Evolutionary conservation across 1,140 invertebrate species (phyloP), one percentile per base, ranked within the genome.

Genomic region (Pararge aegeria): DNA sequence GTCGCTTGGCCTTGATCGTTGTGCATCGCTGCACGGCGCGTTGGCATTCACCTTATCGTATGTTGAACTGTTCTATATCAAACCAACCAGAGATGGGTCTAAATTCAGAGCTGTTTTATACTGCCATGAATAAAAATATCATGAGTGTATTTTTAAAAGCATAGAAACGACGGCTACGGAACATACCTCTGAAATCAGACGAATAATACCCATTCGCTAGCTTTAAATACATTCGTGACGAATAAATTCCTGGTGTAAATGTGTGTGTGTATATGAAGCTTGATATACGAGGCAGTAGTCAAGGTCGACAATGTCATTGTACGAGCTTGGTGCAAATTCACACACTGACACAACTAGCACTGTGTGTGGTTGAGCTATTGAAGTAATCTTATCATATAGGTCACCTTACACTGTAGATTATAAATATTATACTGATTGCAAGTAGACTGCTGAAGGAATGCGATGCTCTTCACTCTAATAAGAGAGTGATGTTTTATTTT

Each of bases 331-430:
- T 70, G 73, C 70, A 72, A 75, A 85, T 77, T 77, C 73, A 72
- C 80, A 77, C 80, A 81, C 73, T 68, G 66, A 63, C 55, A 69
- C 66, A 60, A 61, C 54, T 61, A 66, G 68, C 66, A 69, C 70
- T 67, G 70, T 75, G 68, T 79, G 74, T 71, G 63, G 64, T 78
- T 58, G 62, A 76, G 78, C 63, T 80, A 75, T 83, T 81, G 75
- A 82, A 85, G 74, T 85, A 83, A 86, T 89, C 83, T 89, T 89
- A 89, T 89, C 86, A 89, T 87, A 80, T 87, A 85, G 85, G 87
- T 87, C 86, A 89, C 86, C 83, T 87, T 87, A 87, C 82, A 79
- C 78, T 83, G 82, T 85, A 81, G 78, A 88, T 88, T 75, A 78
- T 69, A 72, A 68, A 76, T 63, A 72, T 54, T 60, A 29, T 58